Evolutionary conservation across 2,797 vertebrate genomes (phyloP).

Genomic region (Momotus momota): DNA sequence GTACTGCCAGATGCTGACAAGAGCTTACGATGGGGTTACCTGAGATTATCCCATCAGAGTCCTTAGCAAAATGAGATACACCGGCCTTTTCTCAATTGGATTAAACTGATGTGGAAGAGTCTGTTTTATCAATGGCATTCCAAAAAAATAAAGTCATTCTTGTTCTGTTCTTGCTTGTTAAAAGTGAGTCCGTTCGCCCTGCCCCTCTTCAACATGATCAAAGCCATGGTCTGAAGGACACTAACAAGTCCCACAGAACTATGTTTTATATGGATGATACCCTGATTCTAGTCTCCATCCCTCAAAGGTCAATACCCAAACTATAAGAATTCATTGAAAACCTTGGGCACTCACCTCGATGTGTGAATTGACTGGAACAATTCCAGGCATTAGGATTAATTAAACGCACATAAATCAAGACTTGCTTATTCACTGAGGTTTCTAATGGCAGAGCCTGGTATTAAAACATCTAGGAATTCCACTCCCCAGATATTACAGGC

Average conservation of each 20-base stretch:
- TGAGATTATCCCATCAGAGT: constrained; percentile 45
- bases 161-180: too few species aligned
- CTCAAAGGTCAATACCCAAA: background rate
- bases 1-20: constrained; percentile 24
- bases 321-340: background rate
- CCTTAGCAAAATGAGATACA: constrained; percentile 27
- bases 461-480: background rate
- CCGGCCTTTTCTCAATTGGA: background rate
- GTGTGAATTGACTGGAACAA: constrained; percentile 2
- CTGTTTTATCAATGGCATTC: background rate
- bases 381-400: background rate
- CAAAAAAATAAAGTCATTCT: background rate
- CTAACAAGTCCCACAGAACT: background rate
- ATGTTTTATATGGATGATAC: background rate
- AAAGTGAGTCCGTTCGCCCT: background rate
- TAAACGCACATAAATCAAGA: background rate
- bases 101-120: background rate
- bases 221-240: background rate
- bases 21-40: constrained; percentile 32
- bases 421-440: background rate
- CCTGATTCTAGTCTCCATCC: background rate
- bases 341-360: background rate
- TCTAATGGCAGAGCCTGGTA: background rate
- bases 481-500: background rate
- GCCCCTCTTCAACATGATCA: background rate